These are phyloP conservation scores for Mandrillus leucophaeus DNA, from an alignment of 2,113 vertebrate species.

Conservation along the genomic window DNA sequence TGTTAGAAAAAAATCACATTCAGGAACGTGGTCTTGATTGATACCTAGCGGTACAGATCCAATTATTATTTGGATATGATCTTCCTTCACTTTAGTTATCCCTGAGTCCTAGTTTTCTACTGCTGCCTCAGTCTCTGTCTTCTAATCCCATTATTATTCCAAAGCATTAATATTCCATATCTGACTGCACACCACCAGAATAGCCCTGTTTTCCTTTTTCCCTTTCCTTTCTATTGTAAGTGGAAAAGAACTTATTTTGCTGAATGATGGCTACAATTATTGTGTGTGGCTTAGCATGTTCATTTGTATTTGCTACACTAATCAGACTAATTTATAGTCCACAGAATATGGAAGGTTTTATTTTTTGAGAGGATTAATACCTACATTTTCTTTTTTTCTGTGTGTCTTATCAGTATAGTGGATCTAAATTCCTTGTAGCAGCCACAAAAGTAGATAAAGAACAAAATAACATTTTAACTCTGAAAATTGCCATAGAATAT, in stretches of 20 bases:
- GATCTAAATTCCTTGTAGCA: background rate
- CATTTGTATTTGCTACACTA: background rate
- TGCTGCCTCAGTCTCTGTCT: background rate
- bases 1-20: constrained; percentile 10
- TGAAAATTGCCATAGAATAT: background rate
- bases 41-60: background rate
- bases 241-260: background rate
- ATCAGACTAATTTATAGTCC: background rate
- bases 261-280: background rate
- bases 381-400: background rate
- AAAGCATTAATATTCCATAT: background rate
- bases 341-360: background rate
- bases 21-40: background rate
- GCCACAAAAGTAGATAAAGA: background rate
- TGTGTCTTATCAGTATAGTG: background rate
- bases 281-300: background rate
- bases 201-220: background rate
- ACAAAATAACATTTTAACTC: background rate
- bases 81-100: background rate
- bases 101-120: background rate
- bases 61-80: background rate
- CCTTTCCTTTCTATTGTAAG: background rate
- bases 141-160: background rate
- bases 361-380: background rate
- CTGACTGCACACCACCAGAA: background rate